phyloP scores from a whole-genome alignment of 2,797 vertebrate genomes.

The Pipistrellus kuhlii region DNA sequence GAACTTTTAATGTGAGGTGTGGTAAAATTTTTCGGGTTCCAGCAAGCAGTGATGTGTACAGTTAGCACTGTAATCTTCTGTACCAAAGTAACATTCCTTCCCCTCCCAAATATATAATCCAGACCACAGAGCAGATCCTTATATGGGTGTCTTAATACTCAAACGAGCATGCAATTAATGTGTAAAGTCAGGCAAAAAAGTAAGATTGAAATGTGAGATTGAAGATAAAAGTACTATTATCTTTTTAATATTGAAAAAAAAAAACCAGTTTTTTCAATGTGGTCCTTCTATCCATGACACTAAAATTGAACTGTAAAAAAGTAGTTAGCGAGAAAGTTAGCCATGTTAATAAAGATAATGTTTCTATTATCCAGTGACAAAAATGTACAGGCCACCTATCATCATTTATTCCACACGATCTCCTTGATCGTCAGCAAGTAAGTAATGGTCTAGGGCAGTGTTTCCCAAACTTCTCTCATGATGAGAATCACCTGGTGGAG shows the following conservation, averaged over 20 bases:
- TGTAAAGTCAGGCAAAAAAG: slow-evolving; percentile 18
- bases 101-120: not conserved
- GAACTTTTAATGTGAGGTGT: not conserved
- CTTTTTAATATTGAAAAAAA: slow-evolving; percentile 29
- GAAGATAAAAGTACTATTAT: not conserved
- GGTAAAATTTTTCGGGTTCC: not conserved
- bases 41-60: not conserved
- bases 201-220: slow-evolving; percentile 24
- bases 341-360: not conserved
- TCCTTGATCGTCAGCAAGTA: slow-evolving; percentile 1
- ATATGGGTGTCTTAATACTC: not conserved
- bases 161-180: not conserved
- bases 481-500: no score
- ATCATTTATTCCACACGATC: not conserved
- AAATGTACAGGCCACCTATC: not conserved
- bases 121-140: not conserved
- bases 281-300: not conserved
- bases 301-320: not conserved
- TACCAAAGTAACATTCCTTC: not conserved
- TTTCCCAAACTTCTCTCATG: no score
- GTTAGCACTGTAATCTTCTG: not conserved
- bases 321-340: slow-evolving; percentile 5
- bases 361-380: slow-evolving; percentile 43
- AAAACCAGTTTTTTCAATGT: not conserved
- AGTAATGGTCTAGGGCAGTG: not conserved